phyloP scores from a whole-genome alignment of 1,140 invertebrate species.

The Psilanteris sp. region DNA sequence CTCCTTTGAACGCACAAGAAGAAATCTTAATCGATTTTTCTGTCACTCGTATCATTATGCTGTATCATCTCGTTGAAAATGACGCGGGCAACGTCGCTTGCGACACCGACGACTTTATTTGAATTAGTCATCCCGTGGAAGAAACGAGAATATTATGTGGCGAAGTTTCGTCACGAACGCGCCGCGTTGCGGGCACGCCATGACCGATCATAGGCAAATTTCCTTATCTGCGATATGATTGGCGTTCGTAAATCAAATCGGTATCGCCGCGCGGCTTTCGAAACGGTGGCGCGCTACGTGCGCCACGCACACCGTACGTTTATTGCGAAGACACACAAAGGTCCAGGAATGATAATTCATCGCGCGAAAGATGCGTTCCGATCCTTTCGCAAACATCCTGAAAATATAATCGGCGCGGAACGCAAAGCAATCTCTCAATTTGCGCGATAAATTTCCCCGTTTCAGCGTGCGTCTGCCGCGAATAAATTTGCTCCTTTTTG shows the following conservation, averaged over 20 bases:
- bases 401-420: slow-evolving; percentile 12
- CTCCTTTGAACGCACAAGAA: too few species aligned
- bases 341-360: slow-evolving; percentile 43
- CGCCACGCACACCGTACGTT: slow-evolving; percentile 34
- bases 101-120: slow-evolving; percentile 5
- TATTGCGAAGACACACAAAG: slow-evolving; percentile 29
- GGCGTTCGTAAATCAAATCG: slow-evolving; percentile 62
- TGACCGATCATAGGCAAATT: slow-evolving; percentile 38
- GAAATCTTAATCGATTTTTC: background rate
- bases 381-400: slow-evolving; percentile 23
- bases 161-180: slow-evolving; percentile 3
- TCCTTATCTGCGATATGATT: slow-evolving; percentile 62
- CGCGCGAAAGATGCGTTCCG: slow-evolving; percentile 34
- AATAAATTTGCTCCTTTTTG: too few species aligned
- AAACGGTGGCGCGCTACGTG: slow-evolving; percentile 42
- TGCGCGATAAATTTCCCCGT: too few species aligned
- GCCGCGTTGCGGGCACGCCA: slow-evolving; percentile 36
- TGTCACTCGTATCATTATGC: slow-evolving; percentile 18
- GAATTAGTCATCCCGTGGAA: slow-evolving; percentile 12
- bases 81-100: background rate
- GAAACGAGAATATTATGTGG: slow-evolving; percentile 16
- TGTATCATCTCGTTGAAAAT: background rate
- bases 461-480: too few species aligned
- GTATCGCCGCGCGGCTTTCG: slow-evolving; percentile 43
- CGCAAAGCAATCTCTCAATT: too few species aligned